Base-by-base conservation (phyloP, 2,888 invertebrate genomes). In the Oxyscelio sp. region DNA sequence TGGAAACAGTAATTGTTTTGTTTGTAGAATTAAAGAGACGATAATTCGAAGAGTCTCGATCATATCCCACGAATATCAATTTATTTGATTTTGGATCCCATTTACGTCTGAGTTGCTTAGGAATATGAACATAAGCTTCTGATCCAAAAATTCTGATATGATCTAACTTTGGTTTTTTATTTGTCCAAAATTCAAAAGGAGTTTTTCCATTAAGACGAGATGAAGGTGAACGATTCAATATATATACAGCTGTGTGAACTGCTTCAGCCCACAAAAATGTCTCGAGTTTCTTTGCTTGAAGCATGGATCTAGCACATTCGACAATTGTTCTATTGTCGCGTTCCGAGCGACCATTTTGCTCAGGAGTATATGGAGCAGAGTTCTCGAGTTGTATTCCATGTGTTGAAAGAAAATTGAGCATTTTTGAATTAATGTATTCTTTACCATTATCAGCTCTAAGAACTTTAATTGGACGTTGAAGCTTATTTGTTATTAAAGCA, bases 241-340 rank as follows among this genome's bases (percentile, higher is more conserved):
- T 22, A 58, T 92, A 85, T 59, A 91, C 90, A 1, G 85, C 82
- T 9, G 83, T 84, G 21, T 74, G 84, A 0, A 83, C 83, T 0
- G 87, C 87, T 79, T 93, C 91, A 1, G 89, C 84, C 87, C 88
- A 88, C 21, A 87, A 21, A 0, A 2, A 50, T 4, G 17, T 24
- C 9, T 85, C 81, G 0, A 87, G 31, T 8, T 68, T 17, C 22
- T 77, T 77, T 8, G 74, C 81, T 4, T 65, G 52, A 0, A 88
- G 13, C 87, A 88, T 84, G 4, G 84, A 82, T 13, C 86, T 48
- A 1, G 86, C 73, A 38, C 78, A 34, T 52, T 87, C 85, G 3
- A 86, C 58, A 4, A 87, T 83, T 5, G 87, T 87, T 2, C 87
- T 38, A 52, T 87, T 88, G 3, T 74, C 83, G 2, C 84, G 24